phyloP scores from a whole-genome alignment of 2,113 vertebrate genomes.

The Ovibos moschatus region DNA sequence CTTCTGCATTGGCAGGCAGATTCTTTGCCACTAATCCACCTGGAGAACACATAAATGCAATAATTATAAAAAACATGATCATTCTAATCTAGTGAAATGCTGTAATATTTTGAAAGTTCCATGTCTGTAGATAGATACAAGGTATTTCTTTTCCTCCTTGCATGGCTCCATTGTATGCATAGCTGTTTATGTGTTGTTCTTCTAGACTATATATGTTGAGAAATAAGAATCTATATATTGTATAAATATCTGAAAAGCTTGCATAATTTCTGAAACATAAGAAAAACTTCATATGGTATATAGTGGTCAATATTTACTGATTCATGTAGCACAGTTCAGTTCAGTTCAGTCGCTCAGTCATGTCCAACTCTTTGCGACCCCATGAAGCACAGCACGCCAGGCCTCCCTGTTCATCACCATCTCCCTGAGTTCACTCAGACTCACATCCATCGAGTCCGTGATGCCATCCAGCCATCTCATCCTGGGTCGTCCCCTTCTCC shows the following conservation, averaged over 20 bases:
- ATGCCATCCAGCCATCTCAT: too few relatives aligned
- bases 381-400: too few relatives aligned
- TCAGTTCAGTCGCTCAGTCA: too few relatives aligned
- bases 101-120: background rate
- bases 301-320: background rate
- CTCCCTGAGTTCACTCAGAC: too few relatives aligned
- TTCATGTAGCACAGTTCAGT: background rate
- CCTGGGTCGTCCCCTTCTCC: too few relatives aligned
- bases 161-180: background rate
- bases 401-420: too few relatives aligned
- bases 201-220: background rate
- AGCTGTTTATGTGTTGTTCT: background rate
- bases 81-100: background rate
- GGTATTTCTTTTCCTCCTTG: background rate
- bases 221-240: background rate
- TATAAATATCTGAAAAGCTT: background rate
- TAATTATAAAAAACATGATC: background rate
- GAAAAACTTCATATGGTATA: background rate
- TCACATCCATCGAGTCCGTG: too few relatives aligned
- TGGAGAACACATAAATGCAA: background rate
- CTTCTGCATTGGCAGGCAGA: background rate
- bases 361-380: too few relatives aligned
- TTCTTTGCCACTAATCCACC: background rate
- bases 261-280: background rate
- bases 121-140: background rate